These are phyloP conservation scores for Podarcis siculus DNA, from an alignment of 2,797 vertebrate genomes.

Conservation along the genomic window DNA sequence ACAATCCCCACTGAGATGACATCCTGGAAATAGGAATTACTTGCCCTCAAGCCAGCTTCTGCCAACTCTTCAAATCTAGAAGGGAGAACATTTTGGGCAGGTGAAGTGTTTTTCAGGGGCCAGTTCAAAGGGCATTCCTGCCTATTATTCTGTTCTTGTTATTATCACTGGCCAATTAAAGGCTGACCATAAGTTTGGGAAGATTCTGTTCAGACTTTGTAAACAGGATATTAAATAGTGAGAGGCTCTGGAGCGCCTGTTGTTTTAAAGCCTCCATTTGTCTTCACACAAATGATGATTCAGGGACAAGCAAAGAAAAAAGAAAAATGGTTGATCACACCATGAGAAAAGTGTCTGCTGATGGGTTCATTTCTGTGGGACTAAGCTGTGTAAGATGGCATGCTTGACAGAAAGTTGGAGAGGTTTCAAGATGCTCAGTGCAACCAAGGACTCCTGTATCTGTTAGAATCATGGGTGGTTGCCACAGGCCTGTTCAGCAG, in stretches of 20 bases:
- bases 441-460: slow-evolving; percentile 18
- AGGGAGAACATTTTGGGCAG: background rate
- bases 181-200: background rate
- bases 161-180: background rate
- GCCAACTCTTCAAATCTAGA: background rate
- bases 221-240: background rate
- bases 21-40: background rate
- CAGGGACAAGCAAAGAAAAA: slow-evolving; percentile 32
- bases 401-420: slow-evolving; percentile 44
- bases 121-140: background rate
- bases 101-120: too few species aligned
- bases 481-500: slow-evolving; percentile 44
- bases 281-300: background rate
- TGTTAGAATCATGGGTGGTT: slow-evolving; percentile 36
- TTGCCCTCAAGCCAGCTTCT: background rate
- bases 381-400: slow-evolving; percentile 23
- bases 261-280: background rate
- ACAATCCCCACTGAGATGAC: too few species aligned
- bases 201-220: background rate
- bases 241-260: background rate
- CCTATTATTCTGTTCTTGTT: background rate
- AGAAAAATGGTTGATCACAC: background rate
- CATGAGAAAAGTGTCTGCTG: slow-evolving; percentile 19
- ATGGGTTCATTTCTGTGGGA: slow-evolving; percentile 38
- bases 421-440: slow-evolving; percentile 1